phyloP scores from a whole-genome alignment of 2,888 invertebrate genomes.

The Panopea generosa region DNA sequence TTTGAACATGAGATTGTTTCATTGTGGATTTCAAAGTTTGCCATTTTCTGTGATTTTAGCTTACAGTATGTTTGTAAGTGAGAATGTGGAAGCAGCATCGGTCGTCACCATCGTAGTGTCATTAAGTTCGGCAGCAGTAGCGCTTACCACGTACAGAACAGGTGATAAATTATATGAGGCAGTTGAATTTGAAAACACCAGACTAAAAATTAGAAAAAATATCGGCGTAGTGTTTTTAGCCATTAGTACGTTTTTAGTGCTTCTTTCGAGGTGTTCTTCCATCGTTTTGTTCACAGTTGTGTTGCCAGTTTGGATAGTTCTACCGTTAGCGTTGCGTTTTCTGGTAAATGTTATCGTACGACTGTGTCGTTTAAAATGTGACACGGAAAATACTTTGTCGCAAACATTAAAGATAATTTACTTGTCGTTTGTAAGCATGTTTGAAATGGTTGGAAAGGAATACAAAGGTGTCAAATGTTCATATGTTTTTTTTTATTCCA shows the following conservation, averaged over 20 bases:
- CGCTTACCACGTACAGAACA: conserved; percentile 58
- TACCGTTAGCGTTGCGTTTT: conserved; percentile 66
- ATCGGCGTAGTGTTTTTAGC: conserved; percentile 58
- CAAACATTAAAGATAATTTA: conserved; percentile 42
- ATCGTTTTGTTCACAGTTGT: conserved; percentile 62
- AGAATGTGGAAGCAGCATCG: conserved; percentile 31
- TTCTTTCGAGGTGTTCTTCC: conserved; percentile 66
- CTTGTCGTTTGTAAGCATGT: conserved; percentile 66
- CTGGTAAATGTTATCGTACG: conserved; percentile 48
- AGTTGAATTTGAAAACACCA: conserved; percentile 58
- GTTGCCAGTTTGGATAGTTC: conserved; percentile 60
- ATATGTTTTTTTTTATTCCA: conserved; percentile 72
- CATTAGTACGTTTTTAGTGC: conserved; percentile 57
- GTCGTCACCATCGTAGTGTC: conserved; percentile 53
- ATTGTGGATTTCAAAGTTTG: conserved; percentile 69
- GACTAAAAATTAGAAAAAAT: conserved; percentile 41
- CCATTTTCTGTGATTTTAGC: conserved; percentile 64
- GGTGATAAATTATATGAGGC: conserved; percentile 57
- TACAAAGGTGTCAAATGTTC: conserved; percentile 69
- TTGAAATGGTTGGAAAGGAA: conserved; percentile 63
- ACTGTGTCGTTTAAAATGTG: conserved; percentile 45
- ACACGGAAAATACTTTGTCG: conserved; percentile 32
- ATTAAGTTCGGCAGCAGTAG: conserved; percentile 52
- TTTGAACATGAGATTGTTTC: conserved; percentile 68
- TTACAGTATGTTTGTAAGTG: conserved; percentile 46